Percentiles rank a stretch among this genome's conserved stretches.
phyloP scores from a whole-genome alignment of 2,888 invertebrate genomes.

The Anorthoa munda region DNA sequence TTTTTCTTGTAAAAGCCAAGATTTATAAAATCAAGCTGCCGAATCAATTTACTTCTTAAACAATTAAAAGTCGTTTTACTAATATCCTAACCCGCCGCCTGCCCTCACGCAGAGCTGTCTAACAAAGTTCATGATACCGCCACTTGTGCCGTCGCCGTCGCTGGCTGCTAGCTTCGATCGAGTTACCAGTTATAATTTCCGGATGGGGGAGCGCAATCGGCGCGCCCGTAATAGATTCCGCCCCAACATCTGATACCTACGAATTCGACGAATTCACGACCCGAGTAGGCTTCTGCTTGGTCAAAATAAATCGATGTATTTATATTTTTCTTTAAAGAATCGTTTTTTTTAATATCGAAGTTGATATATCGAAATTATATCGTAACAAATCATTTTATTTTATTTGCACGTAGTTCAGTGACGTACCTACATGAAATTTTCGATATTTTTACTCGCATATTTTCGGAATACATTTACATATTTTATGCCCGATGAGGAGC shows the following conservation, averaged over 20 bases:
- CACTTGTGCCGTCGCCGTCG: constrained; percentile 41
- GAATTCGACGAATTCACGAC: constrained; percentile 52
- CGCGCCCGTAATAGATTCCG: constrained; percentile 71
- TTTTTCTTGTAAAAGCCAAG: neutral
- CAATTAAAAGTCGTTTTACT: neutral
- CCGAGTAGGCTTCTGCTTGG: constrained; percentile 26
- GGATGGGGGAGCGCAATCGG: constrained; percentile 66
- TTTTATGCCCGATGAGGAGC: too few relatives aligned
- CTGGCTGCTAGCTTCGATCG: constrained; percentile 64
- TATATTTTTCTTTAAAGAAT: neutral
- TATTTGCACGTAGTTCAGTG: neutral
- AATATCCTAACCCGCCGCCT: constrained; percentile 10
- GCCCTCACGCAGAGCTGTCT: constrained; percentile 27
- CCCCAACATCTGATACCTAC: constrained; percentile 67
- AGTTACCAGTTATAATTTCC: constrained; percentile 75
- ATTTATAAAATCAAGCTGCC: neutral
- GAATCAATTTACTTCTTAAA: neutral
- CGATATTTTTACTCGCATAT: too few relatives aligned
- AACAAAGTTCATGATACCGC: constrained; percentile 57
- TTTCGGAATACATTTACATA: too few relatives aligned
- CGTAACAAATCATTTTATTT: neutral
- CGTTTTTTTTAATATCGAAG: neutral
- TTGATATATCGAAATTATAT: too few relatives aligned
- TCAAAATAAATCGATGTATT: neutral
- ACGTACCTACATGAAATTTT: neutral